Percentiles rank a stretch among this genome's conserved stretches.
Conservation (phyloP, 2,113 vertebrate species). For the Pithys albifrons region DNA sequence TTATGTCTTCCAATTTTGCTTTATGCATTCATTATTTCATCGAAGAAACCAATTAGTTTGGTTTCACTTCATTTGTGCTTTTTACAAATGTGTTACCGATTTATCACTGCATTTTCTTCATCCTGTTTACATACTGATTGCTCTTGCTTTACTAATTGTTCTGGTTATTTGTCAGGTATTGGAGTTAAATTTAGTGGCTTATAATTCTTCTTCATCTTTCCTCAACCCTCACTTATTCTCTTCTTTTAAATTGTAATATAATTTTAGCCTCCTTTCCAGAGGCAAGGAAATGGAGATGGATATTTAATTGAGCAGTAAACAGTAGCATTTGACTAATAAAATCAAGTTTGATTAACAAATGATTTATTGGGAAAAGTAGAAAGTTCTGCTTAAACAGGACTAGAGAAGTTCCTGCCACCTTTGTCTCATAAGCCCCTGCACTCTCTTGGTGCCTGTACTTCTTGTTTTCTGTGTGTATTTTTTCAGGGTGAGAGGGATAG, state of each 20-base stretch:
- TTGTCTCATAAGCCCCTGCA: neutral
- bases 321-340: neutral
- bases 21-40: neutral
- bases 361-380: neutral
- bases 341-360: neutral
- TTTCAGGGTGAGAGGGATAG: neutral
- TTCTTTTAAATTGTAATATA: neutral
- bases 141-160: conserved; percentile 63
- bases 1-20: neutral
- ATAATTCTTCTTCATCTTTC: conserved; percentile 36
- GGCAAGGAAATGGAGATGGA: neutral
- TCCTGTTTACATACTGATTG: conserved; percentile 46
- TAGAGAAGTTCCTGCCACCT: neutral
- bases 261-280: neutral
- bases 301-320: neutral
- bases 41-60: conserved; percentile 33
- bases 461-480: neutral
- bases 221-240: neutral
- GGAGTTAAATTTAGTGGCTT: conserved; percentile 38
- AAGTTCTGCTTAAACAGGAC: neutral
- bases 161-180: conserved; percentile 36
- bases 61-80: conserved; percentile 47
- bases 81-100: conserved; percentile 24
- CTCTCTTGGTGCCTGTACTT: neutral
- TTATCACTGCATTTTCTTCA: conserved; percentile 38